Evolutionary conservation across 2,797 vertebrate genomes (phyloP).

Genomic region (Oreonectes daqikongensis): DNA sequence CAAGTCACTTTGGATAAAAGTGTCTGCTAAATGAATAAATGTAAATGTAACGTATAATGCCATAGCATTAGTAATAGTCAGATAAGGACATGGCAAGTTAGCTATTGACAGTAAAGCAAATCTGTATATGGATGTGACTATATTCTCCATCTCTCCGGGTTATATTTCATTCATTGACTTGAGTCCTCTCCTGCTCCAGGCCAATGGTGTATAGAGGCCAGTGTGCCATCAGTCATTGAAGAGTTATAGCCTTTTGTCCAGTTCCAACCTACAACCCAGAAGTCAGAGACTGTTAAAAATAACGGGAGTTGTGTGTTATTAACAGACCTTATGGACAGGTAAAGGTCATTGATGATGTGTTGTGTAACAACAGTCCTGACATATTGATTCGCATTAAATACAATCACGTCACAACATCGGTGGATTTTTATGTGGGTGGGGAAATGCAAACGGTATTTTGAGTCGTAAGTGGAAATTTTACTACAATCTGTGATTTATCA

Average conservation of each 20-base stretch:
- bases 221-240: slow-evolving; percentile 25
- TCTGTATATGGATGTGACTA: not conserved
- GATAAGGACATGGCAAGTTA: no score
- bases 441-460: not conserved
- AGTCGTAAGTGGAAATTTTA: not conserved
- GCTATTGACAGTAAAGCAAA: not conserved
- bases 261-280: slow-evolving; percentile 27
- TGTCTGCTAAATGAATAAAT: no score
- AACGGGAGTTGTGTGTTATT: slow-evolving; percentile 16
- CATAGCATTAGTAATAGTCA: no score
- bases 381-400: not conserved
- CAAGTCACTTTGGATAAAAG: no score
- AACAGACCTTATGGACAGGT: not conserved
- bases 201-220: slow-evolving; percentile 36
- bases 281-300: slow-evolving; percentile 35
- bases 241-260: slow-evolving; percentile 24
- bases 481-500: not conserved
- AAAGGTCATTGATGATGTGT: slow-evolving; percentile 9
- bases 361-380: not conserved
- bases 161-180: slow-evolving; percentile 5
- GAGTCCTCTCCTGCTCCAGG: not conserved
- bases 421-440: not conserved
- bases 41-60: no score
- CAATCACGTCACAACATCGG: not conserved
- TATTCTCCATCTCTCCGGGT: not conserved